Conservation (phyloP, 2,113 vertebrate genomes). For the Osmerus mordax region DNA sequence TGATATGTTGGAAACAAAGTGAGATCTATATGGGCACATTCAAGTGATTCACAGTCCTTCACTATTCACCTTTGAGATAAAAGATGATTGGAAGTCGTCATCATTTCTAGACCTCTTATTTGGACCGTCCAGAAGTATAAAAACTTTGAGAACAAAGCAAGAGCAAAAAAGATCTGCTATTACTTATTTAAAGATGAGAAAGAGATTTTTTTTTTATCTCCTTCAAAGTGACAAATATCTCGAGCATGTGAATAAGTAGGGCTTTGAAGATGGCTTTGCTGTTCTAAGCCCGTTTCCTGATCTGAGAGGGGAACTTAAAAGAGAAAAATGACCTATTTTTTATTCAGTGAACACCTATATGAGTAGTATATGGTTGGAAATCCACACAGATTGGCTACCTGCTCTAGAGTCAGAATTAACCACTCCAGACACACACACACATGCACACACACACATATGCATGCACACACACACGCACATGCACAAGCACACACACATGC, state of each 20-base stretch:
- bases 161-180: too few relatives aligned
- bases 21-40: too few relatives aligned
- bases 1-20: too few relatives aligned
- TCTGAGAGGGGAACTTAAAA: background rate
- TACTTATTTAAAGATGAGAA: too few relatives aligned
- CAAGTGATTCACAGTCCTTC: too few relatives aligned
- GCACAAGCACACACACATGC: background rate
- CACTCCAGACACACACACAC: background rate
- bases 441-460: background rate
- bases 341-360: background rate
- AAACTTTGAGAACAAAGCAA: background rate
- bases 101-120: too few relatives aligned
- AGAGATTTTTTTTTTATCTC: background rate
- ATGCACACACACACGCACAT: background rate
- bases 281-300: slow-evolving; percentile 3
- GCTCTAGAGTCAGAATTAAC: background rate
- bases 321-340: background rate
- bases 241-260: background rate
- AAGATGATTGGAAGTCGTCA: too few relatives aligned
- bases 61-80: too few relatives aligned
- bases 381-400: background rate
- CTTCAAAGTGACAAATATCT: slow-evolving; percentile 2
- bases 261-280: slow-evolving; percentile 5
- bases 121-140: background rate
- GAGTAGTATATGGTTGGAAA: background rate